These are phyloP conservation scores for Acipenser transmontanus DNA, from an alignment of 2,797 vertebrate species.

Conservation along the genomic window DNA sequence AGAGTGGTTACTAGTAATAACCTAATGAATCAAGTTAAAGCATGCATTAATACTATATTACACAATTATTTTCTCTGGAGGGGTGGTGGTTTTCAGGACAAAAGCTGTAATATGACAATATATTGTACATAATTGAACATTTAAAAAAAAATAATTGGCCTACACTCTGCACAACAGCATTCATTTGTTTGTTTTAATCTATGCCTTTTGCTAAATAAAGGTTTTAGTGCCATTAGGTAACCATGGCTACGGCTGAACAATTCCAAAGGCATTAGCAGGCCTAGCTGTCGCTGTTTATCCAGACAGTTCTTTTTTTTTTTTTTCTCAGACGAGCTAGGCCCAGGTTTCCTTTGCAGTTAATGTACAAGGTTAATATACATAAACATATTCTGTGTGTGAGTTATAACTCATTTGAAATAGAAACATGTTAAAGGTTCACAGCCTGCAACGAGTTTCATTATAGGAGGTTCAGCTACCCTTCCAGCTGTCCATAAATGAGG, in stretches of 20 bases:
- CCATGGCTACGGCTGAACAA: conserved; percentile 62
- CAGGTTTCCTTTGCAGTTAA: conserved; percentile 2
- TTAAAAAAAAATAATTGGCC: not conserved
- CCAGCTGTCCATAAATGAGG: conserved; percentile 97
- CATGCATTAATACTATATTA: too few species aligned
- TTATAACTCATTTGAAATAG: conserved; percentile 42
- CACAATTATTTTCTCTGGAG: too few species aligned
- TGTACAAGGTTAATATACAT: conserved; percentile 22
- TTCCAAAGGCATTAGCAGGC: conserved; percentile 61
- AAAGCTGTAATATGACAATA: too few species aligned
- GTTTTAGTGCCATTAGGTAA: conserved; percentile 71
- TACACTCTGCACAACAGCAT: not conserved
- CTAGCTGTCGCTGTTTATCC: conserved; percentile 44
- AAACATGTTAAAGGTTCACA: conserved; percentile 64
- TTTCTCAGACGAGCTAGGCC: conserved; percentile 38
- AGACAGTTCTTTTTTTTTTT: conserved; percentile 43
- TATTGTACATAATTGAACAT: too few species aligned
- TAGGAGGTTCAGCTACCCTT: conserved; percentile 71
- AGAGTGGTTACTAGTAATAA: too few species aligned
- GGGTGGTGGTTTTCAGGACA: too few species aligned
- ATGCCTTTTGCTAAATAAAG: conserved; percentile 69
- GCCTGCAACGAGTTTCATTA: conserved; percentile 56
- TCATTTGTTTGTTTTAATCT: conserved; percentile 69
- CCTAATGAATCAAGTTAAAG: too few species aligned
- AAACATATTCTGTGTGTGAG: conserved; percentile 43